Base-by-base conservation (phyloP, 2,888 invertebrate species). In the Cosmopolites sordidus region DNA sequence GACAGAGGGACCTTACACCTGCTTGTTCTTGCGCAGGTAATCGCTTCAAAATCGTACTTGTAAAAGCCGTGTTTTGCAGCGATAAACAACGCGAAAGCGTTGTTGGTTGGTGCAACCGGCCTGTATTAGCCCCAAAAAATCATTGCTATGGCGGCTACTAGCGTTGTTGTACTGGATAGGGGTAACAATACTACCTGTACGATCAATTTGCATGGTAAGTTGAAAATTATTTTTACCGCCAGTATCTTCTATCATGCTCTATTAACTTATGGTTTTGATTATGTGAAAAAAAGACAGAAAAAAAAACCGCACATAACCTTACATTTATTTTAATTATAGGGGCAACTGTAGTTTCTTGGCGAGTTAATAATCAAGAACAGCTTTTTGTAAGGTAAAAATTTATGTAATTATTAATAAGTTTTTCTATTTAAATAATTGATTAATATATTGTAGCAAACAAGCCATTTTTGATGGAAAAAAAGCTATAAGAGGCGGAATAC, bases 111-210 rank as follows among this genome's bases (percentile, higher is more conserved):
- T 41, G 60, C 50, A 51, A 82, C 83, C 66, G 67, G 68, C 64
- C 64, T 61, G 58, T 62, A 48, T 58, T 46, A 64, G 65, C 62
- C 64, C 63, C 54, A 54, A 49, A 59, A 48, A 43, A 47, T 14
- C 27, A 8, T 29, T 37, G 29, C 50, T 59, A 74, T 74, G 83
- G 90, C 90, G 73, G 86, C 86, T 80, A 92, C 92, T 74, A 92
- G 91, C 83, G 92, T 93, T 78, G 92, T 94, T 77, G 90, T 93
- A 73, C 83, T 92, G 73, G 92, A 94, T 79, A 84, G 94, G 76
- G 93, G 93, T 77, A 92, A 94, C 81, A 93, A 93, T 80, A 94
- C 93, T 76, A 92, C 93, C 75, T 93, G 92, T 79, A 92, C 93
- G 72, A 90, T 95, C 76, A 94, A 95, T 83, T 84, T 94, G 77